These are phyloP conservation scores for Strigamia crassipes DNA, from an alignment of 2,888 invertebrate species.

Conservation along the genomic window DNA sequence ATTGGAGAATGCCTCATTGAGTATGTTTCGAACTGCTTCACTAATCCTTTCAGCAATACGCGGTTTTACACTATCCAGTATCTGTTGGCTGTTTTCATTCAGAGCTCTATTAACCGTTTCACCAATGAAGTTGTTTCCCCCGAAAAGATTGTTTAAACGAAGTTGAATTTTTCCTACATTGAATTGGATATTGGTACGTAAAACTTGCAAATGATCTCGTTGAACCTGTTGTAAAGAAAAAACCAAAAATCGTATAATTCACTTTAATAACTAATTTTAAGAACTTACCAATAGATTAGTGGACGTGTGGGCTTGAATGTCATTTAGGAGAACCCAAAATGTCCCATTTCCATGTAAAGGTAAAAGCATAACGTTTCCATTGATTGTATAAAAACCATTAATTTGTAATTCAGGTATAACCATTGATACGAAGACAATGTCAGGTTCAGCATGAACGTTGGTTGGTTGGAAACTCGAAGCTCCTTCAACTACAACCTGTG, in stretches of 20 bases:
- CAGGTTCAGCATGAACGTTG: slow-evolving; percentile 46
- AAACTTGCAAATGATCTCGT: slow-evolving; percentile 34
- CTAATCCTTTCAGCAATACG: slow-evolving; percentile 46
- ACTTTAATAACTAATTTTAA: not conserved
- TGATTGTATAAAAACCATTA: slow-evolving; percentile 43
- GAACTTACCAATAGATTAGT: slow-evolving; percentile 25
- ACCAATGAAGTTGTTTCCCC: slow-evolving; percentile 41
- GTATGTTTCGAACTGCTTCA: slow-evolving; percentile 45
- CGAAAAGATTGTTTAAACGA: slow-evolving; percentile 45
- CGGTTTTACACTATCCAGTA: slow-evolving; percentile 45
- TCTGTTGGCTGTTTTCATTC: slow-evolving; percentile 46
- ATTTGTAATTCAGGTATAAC: slow-evolving; percentile 39
- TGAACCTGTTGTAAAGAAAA: not conserved
- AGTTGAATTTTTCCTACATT: slow-evolving; percentile 42
- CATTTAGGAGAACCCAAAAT: slow-evolving; percentile 46
- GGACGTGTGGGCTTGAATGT: slow-evolving; percentile 43
- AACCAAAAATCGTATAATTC: not conserved
- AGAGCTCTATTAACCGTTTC: slow-evolving; percentile 43
- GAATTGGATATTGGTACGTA: slow-evolving; percentile 44
- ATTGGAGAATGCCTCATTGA: slow-evolving; percentile 46
- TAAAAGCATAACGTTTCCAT: slow-evolving; percentile 45
- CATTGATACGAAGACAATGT: slow-evolving; percentile 29
- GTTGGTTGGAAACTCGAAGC: slow-evolving; percentile 46
- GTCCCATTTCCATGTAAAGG: slow-evolving; percentile 45
- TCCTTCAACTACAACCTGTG: slow-evolving; percentile 45